These are phyloP conservation scores for Drosophila subpulchrella DNA, from an alignment of 1,140 invertebrate species.

Conservation along the genomic window DNA sequence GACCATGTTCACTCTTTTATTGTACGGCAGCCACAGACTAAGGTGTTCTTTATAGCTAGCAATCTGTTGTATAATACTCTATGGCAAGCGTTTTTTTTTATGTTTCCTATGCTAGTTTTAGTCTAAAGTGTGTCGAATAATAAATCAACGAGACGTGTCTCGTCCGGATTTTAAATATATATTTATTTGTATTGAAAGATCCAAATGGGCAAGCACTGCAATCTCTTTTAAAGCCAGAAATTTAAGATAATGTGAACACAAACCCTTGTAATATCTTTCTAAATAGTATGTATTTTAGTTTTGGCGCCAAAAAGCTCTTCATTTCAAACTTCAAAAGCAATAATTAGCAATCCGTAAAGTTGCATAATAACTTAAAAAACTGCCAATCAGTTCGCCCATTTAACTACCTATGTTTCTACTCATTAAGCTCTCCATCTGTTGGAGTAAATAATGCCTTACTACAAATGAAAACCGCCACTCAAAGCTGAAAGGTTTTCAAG, in stretches of 20 bases:
- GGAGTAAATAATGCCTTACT: background rate
- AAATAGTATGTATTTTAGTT: no score
- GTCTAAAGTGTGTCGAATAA: slow-evolving; percentile 11
- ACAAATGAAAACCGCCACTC: slow-evolving; percentile 5
- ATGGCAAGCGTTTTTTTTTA: slow-evolving; percentile 8
- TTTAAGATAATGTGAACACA: no score
- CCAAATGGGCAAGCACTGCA: no score
- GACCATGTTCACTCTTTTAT: background rate
- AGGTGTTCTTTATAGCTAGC: slow-evolving; percentile 8
- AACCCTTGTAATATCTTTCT: no score
- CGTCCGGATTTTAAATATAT: background rate
- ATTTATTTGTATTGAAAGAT: background rate
- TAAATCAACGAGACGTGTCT: slow-evolving; percentile 8
- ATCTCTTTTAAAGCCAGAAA: no score
- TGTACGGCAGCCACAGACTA: background rate
- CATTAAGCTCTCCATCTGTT: background rate
- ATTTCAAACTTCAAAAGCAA: no score
- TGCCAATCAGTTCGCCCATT: no score
- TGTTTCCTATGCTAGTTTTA: slow-evolving; percentile 18
- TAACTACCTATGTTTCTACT: no score
- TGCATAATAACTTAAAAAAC: no score
- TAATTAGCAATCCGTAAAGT: no score
- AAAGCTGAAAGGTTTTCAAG: background rate
- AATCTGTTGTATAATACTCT: background rate
- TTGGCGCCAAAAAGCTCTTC: no score